Evolutionary conservation across 1,140 invertebrate species (phyloP), one percentile per base, ranked within the genome.

Genomic region (Onthophagus taurus): DNA sequence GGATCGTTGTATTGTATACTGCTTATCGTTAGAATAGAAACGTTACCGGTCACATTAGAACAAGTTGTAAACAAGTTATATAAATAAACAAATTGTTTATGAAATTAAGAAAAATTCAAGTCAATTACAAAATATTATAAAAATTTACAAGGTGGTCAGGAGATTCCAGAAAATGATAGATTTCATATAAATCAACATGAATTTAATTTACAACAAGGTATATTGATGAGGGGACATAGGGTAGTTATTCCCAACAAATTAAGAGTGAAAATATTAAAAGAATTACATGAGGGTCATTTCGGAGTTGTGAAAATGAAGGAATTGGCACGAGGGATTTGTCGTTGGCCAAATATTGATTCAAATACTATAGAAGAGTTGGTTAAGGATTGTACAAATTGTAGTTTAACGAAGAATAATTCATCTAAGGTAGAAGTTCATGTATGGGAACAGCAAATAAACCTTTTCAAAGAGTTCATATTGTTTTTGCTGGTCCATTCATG

Each of bases 271-370:
- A 18, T 44, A 14, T 20, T 30, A 3, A 4, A n/a, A 4, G 14
- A 21, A 31, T 38, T 45, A 20, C 33, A 36, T 30, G 13, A 23
- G 19, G 33, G 23, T 16, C 43, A 44, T 30, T 33, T 21, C 14
- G 43, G 33, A 23, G 16, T 36, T n/a, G 33, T 37, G 1, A 44
- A 44, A 11, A 44, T 26, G 13, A 44, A 44, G 24, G 17, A 11
- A 12, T 37, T 36, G 17, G 41, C 41, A 6, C 26, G 41, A 20
- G 16, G 26, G 2, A 33, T 19, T 21, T 26, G 24, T 9, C 23
- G 26, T 7, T 43, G 31, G 33, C 11, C 20, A 16, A 11, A 11
- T 11, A 44, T 36, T 29, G 21, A 35, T 17, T 14, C 17, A 11
- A 24, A 44, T 31, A n/a, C n/a, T n/a, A 44, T 36, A 19, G 43